Evolutionary conservation across 2,113 vertebrate genomes (phyloP).

Genomic region (Sialia sialis): DNA sequence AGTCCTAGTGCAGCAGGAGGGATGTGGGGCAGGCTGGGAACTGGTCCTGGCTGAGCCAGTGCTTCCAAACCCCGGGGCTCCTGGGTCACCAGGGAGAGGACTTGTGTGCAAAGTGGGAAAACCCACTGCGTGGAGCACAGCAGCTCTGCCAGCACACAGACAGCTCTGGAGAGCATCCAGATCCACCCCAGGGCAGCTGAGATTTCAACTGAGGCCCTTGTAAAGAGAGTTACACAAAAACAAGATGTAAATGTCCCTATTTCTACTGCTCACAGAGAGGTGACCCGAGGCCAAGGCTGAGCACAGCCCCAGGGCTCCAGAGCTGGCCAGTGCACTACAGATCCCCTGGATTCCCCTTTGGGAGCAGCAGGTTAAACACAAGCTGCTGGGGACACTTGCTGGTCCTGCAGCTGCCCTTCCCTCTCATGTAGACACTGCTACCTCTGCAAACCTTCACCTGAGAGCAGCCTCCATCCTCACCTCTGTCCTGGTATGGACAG

Average conservation of each 20-base stretch:
- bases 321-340: background rate
- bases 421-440: background rate
- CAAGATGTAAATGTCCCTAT: background rate
- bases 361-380: background rate
- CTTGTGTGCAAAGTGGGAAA: background rate
- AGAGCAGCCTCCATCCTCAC: background rate
- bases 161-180: background rate
- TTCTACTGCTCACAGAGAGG: background rate
- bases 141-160: slow-evolving; percentile 5
- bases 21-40: background rate
- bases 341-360: background rate
- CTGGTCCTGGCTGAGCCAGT: background rate
- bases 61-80: background rate
- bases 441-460: background rate
- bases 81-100: background rate
- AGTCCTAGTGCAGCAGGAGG: background rate
- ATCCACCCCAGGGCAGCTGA: background rate
- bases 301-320: background rate
- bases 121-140: rapidly evolving
- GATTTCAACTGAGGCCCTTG: background rate
- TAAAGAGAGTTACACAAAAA: background rate
- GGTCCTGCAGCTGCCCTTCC: background rate
- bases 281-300: background rate
- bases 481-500: rapidly evolving
- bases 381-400: background rate